These are phyloP conservation scores for Xylota sylvarum DNA, from an alignment of 2,888 invertebrate genomes.

Conservation along the genomic window DNA sequence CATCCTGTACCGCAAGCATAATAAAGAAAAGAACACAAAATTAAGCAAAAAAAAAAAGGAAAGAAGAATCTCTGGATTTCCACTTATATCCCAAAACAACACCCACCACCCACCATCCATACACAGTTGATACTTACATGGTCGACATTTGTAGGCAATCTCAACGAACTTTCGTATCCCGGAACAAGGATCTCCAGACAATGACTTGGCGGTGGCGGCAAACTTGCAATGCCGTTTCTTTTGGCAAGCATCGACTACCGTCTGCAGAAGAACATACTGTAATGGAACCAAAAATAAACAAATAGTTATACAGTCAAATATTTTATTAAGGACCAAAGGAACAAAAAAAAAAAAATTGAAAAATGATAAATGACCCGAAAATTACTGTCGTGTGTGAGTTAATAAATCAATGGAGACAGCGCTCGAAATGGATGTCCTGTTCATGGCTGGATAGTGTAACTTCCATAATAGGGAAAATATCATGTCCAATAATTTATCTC, in stretches of 20 bases:
- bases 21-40: conserved; percentile 22
- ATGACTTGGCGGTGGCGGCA: conserved; percentile 94
- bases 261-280: conserved; percentile 96
- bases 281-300: conserved; percentile 71
- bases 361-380: conserved; percentile 27
- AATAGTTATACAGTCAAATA: not conserved
- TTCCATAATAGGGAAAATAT: not conserved
- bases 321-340: conserved; percentile 21
- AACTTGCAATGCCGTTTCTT: conserved; percentile 96
- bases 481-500: conserved; percentile 44
- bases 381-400: not conserved
- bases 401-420: conserved; percentile 28
- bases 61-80: conserved; percentile 22
- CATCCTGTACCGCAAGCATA: conserved; percentile 43
- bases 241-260: conserved; percentile 96
- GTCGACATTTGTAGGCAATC: conserved; percentile 98
- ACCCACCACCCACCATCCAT: not conserved
- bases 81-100: not conserved
- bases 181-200: conserved; percentile 95
- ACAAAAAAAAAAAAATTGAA: not conserved
- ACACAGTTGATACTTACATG: conserved; percentile 90
- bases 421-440: conserved; percentile 1
- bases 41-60: conserved; percentile 1
- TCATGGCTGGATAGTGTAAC: not conserved
- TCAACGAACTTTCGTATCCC: conserved; percentile 96